phyloP scores from a whole-genome alignment of 2,113 vertebrate genomes.

The Ceuthmochares aereus region DNA sequence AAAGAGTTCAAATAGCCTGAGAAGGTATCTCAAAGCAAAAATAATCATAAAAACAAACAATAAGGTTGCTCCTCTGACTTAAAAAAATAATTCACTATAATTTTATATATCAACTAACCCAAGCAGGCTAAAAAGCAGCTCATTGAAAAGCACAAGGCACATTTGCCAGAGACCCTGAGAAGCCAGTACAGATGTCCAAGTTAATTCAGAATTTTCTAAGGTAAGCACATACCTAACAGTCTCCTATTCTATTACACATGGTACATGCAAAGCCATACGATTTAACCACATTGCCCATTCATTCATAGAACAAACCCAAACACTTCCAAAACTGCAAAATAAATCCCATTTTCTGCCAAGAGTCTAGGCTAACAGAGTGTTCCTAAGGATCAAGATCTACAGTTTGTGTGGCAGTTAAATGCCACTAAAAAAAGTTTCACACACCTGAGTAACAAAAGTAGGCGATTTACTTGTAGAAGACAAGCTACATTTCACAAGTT shows the following conservation, averaged over 20 bases:
- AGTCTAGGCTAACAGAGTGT: background rate
- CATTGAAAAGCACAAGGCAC: background rate
- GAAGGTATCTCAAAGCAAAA: background rate
- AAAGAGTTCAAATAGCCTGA: background rate
- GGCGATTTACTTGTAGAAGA: background rate
- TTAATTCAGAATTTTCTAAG: background rate
- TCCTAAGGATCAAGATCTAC: background rate
- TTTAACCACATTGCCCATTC: background rate
- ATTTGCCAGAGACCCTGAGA: background rate
- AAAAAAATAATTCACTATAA: too few species aligned
- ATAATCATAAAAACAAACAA: background rate
- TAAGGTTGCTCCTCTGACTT: background rate
- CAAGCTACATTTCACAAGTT: background rate
- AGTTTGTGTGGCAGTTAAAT: background rate
- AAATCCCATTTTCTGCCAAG: background rate
- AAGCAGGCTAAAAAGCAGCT: background rate
- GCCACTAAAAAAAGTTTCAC: background rate
- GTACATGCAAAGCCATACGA: background rate
- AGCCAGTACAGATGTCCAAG: background rate
- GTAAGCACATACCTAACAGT: background rate
- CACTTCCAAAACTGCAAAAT: background rate
- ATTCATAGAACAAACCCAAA: background rate
- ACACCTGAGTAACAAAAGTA: background rate
- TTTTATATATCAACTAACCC: background rate
- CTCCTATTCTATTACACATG: background rate